Base-by-base conservation (phyloP, 2,888 invertebrate genomes). In the Azorinus chamasolen region DNA sequence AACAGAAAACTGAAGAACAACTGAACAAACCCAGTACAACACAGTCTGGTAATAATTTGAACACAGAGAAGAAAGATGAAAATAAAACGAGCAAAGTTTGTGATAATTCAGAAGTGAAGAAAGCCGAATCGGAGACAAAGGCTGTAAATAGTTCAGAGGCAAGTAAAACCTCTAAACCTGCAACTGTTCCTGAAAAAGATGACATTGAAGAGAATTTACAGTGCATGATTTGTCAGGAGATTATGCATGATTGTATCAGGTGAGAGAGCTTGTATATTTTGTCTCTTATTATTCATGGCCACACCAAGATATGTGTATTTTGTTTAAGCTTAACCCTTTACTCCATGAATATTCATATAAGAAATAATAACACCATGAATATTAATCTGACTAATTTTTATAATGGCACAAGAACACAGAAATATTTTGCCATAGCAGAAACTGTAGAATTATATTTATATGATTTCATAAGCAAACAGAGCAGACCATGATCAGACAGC, bases 221-320 rank as follows among this genome's bases (percentile, higher is more conserved):
- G 14, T 93, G 93, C 82, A 87, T 86, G 64, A 93, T 93, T 18
- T 93, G 93, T 79, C 91, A 91, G 77, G 92, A 92, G 48, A 86
- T 93, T 20, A 83, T 93, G 51, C 88, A 93, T 84, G 90, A 92
- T 68, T 93, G 92, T 82, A 88, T 93, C 62, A 92, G 92, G 92
- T 92, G 54, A 55, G 37, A 45, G 8, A 41, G 10, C 41, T 41
- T 41, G 41, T 41, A 12, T 41, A 41, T 41, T 41, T 12, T 12
- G 41, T 14, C 8, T 12, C 41, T 14, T 14, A 41, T 41, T 41
- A 41, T 41, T 41, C 8, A 41, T 41, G 14, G 41, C 14, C 41
- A 8, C 41, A 12, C 14, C 41, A 41, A 41, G 10, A n/a, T n/a
- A n/a, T n/a, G n/a, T n/a, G n/a, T n/a, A n/a, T n/a, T n/a, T n/a